Percentiles rank a stretch among this genome's conserved stretches.
Evolutionary conservation across 2,113 vertebrate species (phyloP).

Genomic region (Thalassarche chlororhynchos): DNA sequence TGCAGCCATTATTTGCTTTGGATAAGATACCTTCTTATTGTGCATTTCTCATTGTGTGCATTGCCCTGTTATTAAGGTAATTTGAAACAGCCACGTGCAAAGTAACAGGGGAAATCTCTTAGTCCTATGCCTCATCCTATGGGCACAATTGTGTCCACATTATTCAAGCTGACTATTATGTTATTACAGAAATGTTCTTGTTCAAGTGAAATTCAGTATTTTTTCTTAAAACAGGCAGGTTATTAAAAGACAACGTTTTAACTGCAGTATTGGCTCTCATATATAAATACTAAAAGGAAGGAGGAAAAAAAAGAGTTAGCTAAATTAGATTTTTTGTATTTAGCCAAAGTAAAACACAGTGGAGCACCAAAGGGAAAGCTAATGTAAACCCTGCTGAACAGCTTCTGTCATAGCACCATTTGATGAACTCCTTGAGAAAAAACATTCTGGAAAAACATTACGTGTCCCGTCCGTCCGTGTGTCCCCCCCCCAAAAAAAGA

Average conservation of each 20-base stretch:
- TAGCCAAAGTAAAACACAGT: neutral
- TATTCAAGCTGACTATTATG: neutral
- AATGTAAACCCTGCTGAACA: neutral
- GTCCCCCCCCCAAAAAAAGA: neutral
- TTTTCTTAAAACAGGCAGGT: neutral
- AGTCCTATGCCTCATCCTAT: neutral
- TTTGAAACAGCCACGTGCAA: constrained; percentile 32
- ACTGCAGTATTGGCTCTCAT: neutral
- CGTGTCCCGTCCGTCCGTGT: no score
- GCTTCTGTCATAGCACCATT: neutral
- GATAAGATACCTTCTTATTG: neutral
- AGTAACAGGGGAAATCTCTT: constrained; percentile 9
- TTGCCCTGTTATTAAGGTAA: constrained; percentile 33
- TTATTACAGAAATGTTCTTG: constrained; percentile 3
- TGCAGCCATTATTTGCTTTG: neutral
- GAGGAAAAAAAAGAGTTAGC: neutral
- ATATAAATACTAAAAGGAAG: neutral
- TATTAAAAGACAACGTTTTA: neutral
- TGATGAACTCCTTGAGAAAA: neutral
- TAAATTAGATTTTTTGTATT: neutral
- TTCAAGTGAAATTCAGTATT: neutral
- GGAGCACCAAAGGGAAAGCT: neutral
- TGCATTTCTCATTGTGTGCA: neutral
- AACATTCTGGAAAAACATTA: neutral
- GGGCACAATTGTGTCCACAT: neutral